Base-by-base conservation (phyloP, 2,113 vertebrate species). In the Menidia beryllina region DNA sequence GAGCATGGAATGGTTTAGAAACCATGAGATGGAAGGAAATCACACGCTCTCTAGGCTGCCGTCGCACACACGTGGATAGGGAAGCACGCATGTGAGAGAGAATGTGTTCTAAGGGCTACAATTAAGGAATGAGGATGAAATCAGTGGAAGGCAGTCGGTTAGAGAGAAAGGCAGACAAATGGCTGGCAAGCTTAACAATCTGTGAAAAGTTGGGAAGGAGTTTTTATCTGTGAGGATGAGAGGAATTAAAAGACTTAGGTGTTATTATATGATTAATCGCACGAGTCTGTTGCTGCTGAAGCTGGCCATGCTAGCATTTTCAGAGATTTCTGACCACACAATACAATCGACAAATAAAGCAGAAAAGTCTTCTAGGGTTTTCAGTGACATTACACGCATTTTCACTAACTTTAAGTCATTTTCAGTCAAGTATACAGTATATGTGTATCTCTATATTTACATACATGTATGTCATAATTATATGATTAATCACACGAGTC, bases 111-210 rank as follows among this genome's bases (percentile, higher is more conserved):
- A 6, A 50, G 70, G 62, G 83, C 72, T 75, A 59, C 36, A 7
- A 23, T 75, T 69, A 78, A 62, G 43, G 60, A 55, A 62, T 54
- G 73, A 58, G 56, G 65, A 69, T 67, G 81, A 86, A 87, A 72
- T 81, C 74, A 72, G 61, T 61, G 78, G 71, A 85, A 79, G n/a
- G 77, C 58, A 63, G 79, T 74, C 66, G 82, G 77, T 72, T 59
- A 43, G 78, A 14, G n/a, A 45, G 30, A 65, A 52, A 26, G 19
- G 14, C 45, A 39, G 60, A 73, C 25, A 50, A 72, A 58, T n/a
- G 7, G 30, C 14, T 2, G 20, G 30, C 47, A 45, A 70, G 56
- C 5, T 34, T 64, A 75, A 56, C 30, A 24, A 58, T 73, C 34
- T 74, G 69, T 88, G 72, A 86, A 52, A 57, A 64, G 55, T 41